Evolutionary conservation across 2,888 invertebrate species (phyloP).

Genomic region (Pandemis corylana): DNA sequence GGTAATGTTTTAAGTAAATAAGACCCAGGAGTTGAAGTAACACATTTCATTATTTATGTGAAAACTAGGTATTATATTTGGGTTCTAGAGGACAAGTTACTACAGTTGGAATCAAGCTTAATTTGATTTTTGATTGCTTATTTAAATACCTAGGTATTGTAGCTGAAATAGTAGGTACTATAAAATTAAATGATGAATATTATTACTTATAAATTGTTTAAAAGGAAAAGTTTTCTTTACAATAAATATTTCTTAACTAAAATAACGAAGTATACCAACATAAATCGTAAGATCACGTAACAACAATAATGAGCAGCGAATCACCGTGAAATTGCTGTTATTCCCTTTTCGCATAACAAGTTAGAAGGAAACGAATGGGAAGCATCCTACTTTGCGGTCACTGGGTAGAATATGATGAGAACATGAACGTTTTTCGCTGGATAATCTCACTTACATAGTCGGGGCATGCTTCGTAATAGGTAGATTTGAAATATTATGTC

Average conservation of each 20-base stretch:
- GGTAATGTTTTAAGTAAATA: no score
- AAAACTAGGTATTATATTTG: no score
- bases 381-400: conserved; percentile 34
- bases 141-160: no score
- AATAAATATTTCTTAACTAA: neutral
- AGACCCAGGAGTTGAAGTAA: no score
- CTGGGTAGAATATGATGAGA: conserved; percentile 5
- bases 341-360: conserved; percentile 9
- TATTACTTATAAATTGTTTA: no score
- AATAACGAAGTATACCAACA: neutral
- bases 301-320: conserved; percentile 39
- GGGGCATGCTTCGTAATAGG: neutral
- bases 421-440: conserved; percentile 13
- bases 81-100: no score
- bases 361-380: conserved; percentile 34
- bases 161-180: no score
- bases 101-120: no score
- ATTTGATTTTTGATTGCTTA: no score
- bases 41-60: no score
- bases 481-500: neutral
- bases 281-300: neutral
- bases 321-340: conserved; percentile 15
- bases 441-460: neutral
- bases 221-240: no score
- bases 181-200: no score